Evolutionary conservation across 2,888 invertebrate genomes (phyloP).

Genomic region (Mythimna ferrago): DNA sequence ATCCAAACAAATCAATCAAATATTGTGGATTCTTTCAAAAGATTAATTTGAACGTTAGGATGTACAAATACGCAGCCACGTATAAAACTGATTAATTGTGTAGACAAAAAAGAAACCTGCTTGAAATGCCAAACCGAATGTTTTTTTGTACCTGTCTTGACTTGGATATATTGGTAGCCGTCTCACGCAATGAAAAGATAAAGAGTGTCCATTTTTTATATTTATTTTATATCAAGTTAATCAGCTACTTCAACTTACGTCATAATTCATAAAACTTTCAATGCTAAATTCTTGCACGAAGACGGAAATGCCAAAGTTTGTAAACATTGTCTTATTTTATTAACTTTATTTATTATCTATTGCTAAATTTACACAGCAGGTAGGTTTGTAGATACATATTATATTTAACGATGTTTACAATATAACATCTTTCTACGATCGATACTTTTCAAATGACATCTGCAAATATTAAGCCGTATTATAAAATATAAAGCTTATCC

Average conservation of each 20-base stretch:
- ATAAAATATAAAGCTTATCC: neutral
- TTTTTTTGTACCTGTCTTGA: slow-evolving; percentile 59
- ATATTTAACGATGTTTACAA: too few species aligned
- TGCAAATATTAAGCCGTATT: neutral
- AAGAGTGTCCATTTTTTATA: slow-evolving; percentile 49
- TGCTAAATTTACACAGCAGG: neutral
- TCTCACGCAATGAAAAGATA: slow-evolving; percentile 57
- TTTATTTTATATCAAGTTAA: slow-evolving; percentile 43
- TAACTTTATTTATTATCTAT: neutral
- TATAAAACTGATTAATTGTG: slow-evolving; percentile 63
- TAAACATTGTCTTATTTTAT: neutral
- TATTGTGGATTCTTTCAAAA: slow-evolving; percentile 31
- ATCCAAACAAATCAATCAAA: slow-evolving; percentile 54
- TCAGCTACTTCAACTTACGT: slow-evolving; percentile 32
- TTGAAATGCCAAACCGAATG: slow-evolving; percentile 58
- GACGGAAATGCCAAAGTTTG: neutral
- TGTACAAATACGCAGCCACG: slow-evolving; percentile 55
- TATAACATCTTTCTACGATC: neutral
- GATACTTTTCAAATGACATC: neutral
- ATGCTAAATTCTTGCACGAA: neutral
- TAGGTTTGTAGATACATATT: too few species aligned
- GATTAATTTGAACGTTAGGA: slow-evolving; percentile 58
- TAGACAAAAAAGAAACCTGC: slow-evolving; percentile 60
- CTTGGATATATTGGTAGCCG: slow-evolving; percentile 61
- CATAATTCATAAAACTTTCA: slow-evolving; percentile 39